Evolutionary conservation across 2,888 invertebrate genomes (phyloP), one percentile per base, ranked within the genome.

Genomic region (Dorcus hopei): DNA sequence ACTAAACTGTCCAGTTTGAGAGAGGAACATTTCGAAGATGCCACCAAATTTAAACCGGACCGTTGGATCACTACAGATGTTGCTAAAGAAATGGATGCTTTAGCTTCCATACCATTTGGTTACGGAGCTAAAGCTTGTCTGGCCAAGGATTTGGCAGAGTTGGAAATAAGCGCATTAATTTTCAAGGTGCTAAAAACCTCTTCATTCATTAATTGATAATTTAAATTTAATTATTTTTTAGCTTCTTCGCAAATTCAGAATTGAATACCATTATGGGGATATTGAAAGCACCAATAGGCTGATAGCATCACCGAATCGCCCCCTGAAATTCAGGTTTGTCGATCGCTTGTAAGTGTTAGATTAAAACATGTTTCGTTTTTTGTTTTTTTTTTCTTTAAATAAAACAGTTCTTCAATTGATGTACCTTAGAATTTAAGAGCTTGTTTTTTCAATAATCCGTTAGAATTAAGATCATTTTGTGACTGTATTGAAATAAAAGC

Each of bases 261-360:
- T 88, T 49, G 86, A 87, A 68, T 88, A 87, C 69, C 85, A 87
- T 68, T 87, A 88, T 71, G 86, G 85, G 9, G 86, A 87, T 58
- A 83, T 88, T 49, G 75, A 77, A 56, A 82, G 85, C 54, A 83
- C 81, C 48, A 81, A 81, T 66, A 79, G 78, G 66, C 82, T 87
- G 68, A 80, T 87, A 61, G 81, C 85, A 16, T 80, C 80, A 60
- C 87, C 87, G 3, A 83, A 83, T 66, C 84, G 81, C 68, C 80
- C 84, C 7, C 76, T 88, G 58, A 85, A 84, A 73, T 83, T 87
- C 72, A 82, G 86, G 70, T 87, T 88, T 74, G 79, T 85, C 61
- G 85, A 87, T 70, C 81, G 85, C 72, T 60, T 63, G 51, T 71
- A 52, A 56, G 38, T 56, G n/a, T 47, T 43, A 38, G 47, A 49